Evolutionary conservation across 1,140 invertebrate genomes (phyloP), one percentile per base, ranked within the genome.

Genomic region (Drosophila takahashii): DNA sequence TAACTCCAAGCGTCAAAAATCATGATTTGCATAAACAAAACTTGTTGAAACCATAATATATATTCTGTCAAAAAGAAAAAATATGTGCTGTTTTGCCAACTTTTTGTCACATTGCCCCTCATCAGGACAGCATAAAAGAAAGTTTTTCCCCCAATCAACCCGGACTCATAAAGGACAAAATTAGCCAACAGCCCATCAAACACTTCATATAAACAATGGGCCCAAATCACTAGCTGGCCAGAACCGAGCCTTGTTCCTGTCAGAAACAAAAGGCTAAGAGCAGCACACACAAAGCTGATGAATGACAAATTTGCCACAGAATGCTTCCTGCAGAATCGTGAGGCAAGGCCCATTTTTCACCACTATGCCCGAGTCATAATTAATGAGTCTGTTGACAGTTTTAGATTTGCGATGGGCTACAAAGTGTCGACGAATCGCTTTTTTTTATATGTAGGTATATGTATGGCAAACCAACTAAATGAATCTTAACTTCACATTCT

Each of bases 301-400:
- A 85, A 85, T 85, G 81, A 85, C 81, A 87, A 85, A 85, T 85
- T 81, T 87, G 83, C 75, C 73, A 77, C 56, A 48, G 50, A 74
- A 74, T 64, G 77, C 29, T 67, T 48, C 61, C 53, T 64, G 18
- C 64, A 27, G 41, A 34, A 37, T 22, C 15, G 29, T 34, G 42
- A 42, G 37, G 42, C 16, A 34, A 27, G 73, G 44, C 59, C 81
- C 81, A 85, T 77, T 74, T 62, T 62, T 62, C 74, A 78, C 51
- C 74, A 81, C 81, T 75, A 61, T 67, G 64, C 48, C 60, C 61
- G 67, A 61, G 52, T 76, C 50, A 60, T 79, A 79, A 87, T 87
- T 83, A 87, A 86, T 86, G 81, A 66, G 80, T 44, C 74, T 52
- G 83, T 72, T 89, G 81, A 83, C 81, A 86, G 83, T 75, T 83